phyloP scores from a whole-genome alignment of 1,140 invertebrate genomes.

The Epicauta chinensis region DNA sequence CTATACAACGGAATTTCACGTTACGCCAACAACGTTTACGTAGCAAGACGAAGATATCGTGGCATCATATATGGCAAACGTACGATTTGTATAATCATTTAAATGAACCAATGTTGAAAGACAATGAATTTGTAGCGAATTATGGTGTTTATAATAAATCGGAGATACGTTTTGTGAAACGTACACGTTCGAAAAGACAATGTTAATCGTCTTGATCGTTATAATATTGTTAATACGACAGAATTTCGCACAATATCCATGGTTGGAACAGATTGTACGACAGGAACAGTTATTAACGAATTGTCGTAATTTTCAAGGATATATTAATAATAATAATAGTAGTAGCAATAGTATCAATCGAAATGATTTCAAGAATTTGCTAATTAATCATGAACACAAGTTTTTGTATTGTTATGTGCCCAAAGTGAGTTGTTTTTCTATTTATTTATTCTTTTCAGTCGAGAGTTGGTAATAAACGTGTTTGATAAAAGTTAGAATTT shows the following conservation, averaged over 20 bases:
- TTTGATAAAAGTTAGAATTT: no score
- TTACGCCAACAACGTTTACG: constrained; percentile 47
- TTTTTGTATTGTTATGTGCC: no score
- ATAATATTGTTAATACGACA: not conserved
- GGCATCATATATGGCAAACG: constrained; percentile 66
- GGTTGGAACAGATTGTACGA: constrained; percentile 42
- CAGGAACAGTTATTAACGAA: no score
- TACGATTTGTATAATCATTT: constrained; percentile 53
- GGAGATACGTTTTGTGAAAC: constrained; percentile 59
- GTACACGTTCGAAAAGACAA: constrained; percentile 36
- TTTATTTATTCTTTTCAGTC: no score
- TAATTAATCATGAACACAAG: no score
- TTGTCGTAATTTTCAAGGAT: no score
- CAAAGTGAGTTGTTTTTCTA: no score
- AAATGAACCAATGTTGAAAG: constrained; percentile 51
- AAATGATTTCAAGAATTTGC: no score
- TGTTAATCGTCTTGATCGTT: not conserved
- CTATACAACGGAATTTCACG: constrained; percentile 56
- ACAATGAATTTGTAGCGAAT: constrained; percentile 52
- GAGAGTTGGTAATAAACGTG: no score
- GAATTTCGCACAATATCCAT: no score
- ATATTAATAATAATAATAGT: no score
- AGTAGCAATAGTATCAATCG: no score
- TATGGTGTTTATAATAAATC: constrained; percentile 61
- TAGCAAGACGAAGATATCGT: constrained; percentile 57